These are phyloP conservation scores for Eilema griseolum DNA, from an alignment of 2,888 invertebrate species.

Conservation along the genomic window DNA sequence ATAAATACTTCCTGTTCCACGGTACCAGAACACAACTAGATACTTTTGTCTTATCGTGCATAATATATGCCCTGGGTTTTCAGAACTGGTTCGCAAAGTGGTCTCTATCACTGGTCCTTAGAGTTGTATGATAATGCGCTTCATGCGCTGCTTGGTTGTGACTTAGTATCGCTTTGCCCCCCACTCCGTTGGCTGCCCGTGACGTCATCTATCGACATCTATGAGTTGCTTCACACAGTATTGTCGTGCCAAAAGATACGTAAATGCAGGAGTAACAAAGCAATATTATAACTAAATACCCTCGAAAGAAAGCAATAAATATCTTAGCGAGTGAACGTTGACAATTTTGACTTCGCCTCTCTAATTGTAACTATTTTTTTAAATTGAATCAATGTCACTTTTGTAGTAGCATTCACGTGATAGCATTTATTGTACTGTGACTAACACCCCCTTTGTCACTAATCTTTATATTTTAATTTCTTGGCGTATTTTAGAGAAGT, in stretches of 20 bases:
- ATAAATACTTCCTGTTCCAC: constrained; percentile 1
- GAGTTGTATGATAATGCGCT: constrained; percentile 49
- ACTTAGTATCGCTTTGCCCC: constrained; percentile 71
- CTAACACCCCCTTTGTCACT: constrained; percentile 27
- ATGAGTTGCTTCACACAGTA: constrained; percentile 55
- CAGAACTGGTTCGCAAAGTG: constrained; percentile 19
- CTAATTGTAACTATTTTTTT: constrained; percentile 12
- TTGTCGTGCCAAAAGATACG: constrained; percentile 72
- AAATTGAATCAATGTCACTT: constrained; percentile 19
- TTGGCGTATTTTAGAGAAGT: neutral
- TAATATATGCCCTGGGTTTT: neutral
- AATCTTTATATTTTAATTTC: neutral
- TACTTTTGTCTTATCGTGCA: neutral
- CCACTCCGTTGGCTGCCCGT: constrained; percentile 36
- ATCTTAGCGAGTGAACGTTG: constrained; percentile 33
- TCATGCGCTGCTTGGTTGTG: constrained; percentile 78
- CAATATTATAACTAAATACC: constrained; percentile 69
- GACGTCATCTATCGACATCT: constrained; percentile 40
- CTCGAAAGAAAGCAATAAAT: constrained; percentile 55
- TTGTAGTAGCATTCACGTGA: constrained; percentile 30
- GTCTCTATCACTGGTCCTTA: constrained; percentile 25
- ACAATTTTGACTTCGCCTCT: constrained; percentile 47
- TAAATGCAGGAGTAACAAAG: constrained; percentile 64
- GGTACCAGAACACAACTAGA: constrained; percentile 2
- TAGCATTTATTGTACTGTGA: constrained; percentile 39